phyloP scores from a whole-genome alignment of 2,888 invertebrate species.

The Acholoe squamosa region DNA sequence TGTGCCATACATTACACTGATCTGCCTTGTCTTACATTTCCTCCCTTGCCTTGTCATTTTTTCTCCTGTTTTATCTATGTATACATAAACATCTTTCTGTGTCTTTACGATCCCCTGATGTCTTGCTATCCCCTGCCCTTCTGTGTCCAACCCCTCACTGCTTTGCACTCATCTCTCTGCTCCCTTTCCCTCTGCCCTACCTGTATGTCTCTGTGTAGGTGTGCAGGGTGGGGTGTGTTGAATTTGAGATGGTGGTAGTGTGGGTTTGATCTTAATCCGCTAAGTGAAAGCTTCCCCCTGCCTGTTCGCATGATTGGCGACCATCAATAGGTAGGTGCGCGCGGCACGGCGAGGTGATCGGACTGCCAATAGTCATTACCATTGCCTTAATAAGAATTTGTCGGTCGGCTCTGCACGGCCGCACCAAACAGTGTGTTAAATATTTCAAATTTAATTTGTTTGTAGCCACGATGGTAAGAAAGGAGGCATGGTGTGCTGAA shows the following conservation, averaged over 20 bases:
- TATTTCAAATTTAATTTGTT: conserved; percentile 63
- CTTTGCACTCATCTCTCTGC: neutral
- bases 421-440: conserved; percentile 59
- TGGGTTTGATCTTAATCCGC: conserved; percentile 58
- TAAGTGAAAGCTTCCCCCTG: conserved; percentile 55
- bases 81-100: too few species aligned
- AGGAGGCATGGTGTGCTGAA: conserved; percentile 7
- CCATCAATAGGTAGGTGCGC: conserved; percentile 28
- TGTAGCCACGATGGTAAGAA: conserved; percentile 46
- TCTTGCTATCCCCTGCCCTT: too few species aligned
- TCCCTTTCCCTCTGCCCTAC: neutral
- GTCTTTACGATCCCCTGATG: too few species aligned
- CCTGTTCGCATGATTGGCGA: conserved; percentile 46
- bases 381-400: conserved; percentile 58
- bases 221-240: neutral
- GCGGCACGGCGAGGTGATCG: neutral
- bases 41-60: too few species aligned
- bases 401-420: conserved; percentile 10
- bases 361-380: conserved; percentile 58
- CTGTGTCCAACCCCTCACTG: too few species aligned
- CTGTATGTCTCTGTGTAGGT: neutral
- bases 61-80: too few species aligned
- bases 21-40: too few species aligned
- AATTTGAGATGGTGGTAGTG: conserved; percentile 27
- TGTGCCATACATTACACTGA: too few species aligned